Conservation (phyloP, 2,888 invertebrate genomes). For the Agonopterix arenella region DNA sequence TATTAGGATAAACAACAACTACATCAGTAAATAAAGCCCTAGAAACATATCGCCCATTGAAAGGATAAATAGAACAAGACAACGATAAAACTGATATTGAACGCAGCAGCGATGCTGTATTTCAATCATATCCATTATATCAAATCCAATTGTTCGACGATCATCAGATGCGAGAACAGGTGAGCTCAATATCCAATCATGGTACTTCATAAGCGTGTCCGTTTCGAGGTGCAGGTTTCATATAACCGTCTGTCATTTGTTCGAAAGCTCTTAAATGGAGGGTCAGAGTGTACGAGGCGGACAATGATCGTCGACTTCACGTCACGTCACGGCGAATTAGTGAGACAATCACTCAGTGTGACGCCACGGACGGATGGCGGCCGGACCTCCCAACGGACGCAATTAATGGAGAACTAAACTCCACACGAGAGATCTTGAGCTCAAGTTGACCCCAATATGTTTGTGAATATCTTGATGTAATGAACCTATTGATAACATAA, state of each 20-base stretch:
- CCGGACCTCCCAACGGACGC: conserved; percentile 39
- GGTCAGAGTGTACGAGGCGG: conserved; percentile 13
- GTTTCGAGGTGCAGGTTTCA: too few species aligned
- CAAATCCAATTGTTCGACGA: background rate
- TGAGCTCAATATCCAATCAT: too few species aligned
- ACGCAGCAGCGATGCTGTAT: too few species aligned
- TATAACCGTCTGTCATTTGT: too few species aligned
- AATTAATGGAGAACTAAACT: conserved; percentile 54
- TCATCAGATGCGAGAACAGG: background rate
- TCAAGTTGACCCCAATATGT: conserved; percentile 36
- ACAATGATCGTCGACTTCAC: conserved; percentile 37
- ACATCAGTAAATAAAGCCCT: too few species aligned
- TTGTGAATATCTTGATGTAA: background rate
- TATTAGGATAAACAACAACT: too few species aligned
- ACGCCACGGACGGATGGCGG: conserved; percentile 34
- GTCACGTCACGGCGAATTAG: conserved; percentile 49
- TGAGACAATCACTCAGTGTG: conserved; percentile 61
- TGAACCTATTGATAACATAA: background rate
- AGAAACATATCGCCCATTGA: too few species aligned
- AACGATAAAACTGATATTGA: background rate
- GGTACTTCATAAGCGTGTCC: too few species aligned
- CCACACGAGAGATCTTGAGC: conserved; percentile 40
- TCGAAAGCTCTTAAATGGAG: background rate
- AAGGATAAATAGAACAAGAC: too few species aligned
- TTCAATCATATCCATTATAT: too few species aligned